phyloP scores from a whole-genome alignment of 2,113 vertebrate species.

The Melospiza melodia region DNA sequence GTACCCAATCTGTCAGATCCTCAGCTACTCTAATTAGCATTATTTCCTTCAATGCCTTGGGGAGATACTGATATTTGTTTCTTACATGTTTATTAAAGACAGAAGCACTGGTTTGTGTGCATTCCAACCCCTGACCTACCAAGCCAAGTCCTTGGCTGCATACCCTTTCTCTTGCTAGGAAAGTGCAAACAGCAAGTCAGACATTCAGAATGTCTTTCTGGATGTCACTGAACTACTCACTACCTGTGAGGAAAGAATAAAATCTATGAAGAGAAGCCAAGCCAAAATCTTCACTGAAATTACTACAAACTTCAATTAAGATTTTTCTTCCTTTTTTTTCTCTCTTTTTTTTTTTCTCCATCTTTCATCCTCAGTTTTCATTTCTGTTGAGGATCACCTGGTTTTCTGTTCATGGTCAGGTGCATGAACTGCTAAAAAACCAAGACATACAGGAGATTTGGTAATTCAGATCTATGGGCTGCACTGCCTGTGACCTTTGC shows the following conservation, averaged over 20 bases:
- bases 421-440: not conserved
- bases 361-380: not conserved
- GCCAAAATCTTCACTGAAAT: not conserved
- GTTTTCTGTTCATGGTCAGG: not conserved
- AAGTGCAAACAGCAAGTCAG: not conserved
- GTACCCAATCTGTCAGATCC: not conserved
- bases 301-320: not conserved
- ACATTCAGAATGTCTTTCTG: not conserved
- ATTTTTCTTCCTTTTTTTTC: not conserved
- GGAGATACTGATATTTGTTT: not conserved
- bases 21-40: not conserved
- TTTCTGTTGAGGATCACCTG: not conserved
- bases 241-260: not conserved
- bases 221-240: not conserved
- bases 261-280: not conserved
- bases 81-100: not conserved
- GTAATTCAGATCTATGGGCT: not conserved
- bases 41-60: not conserved
- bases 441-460: not conserved
- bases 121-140: not conserved
- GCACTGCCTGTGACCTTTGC: not conserved
- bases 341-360: rapidly evolving
- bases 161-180: not conserved
- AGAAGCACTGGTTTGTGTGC: not conserved
- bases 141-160: not conserved